Evolutionary conservation across 2,797 vertebrate species (phyloP), one percentile per base, ranked within the genome.

Genomic region (Chelidonichthys spinosus): DNA sequence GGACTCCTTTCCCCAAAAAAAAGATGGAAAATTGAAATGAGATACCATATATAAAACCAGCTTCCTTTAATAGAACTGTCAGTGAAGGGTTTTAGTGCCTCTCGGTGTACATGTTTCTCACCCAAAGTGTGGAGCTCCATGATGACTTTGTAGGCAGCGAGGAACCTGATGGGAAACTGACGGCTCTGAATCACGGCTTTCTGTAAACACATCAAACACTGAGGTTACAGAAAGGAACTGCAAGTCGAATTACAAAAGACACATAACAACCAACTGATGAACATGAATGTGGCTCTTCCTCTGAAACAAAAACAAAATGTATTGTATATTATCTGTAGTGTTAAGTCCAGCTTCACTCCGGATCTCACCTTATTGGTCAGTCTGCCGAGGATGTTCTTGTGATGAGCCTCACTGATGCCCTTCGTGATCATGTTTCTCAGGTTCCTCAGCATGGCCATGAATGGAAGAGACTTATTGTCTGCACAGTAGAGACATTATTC

Each of bases 391-490:
- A 97, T 83, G 64, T 92, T 91, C 7, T 79, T 77, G 36, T 98
- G 97, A 91, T 97, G 96, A 32, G 25, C 83, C 33, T 91, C 73
- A 37, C 96, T 96, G 88, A 98, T 94, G 36, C 96, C 95, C 6
- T 62, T 78, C 0, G 40, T 83, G 66, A 97, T 95, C 89, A 98
- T 89, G 90, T 95, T 97, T 71, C 96, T 92, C 77, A 98, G 89
- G 85, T 97, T 97, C 85, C 96, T 95, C 87, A 98, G 86, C 95
- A 96, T 96, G 49, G 96, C 97, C 96, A 97, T 97, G 87, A 96
- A 97, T 0, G 97, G 96, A 15, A 98, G 93, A 74, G 96, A 94
- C 63, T 92, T 92, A 0, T 82, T 86, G 80, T 96, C 97, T 98
- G 86, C 15, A 70, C 8, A 69, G 35, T 2, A 35, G 8, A 79